These are phyloP conservation scores for Drosophila ogumai DNA, from an alignment of 1,140 invertebrate genomes.

Conservation along the genomic window DNA sequence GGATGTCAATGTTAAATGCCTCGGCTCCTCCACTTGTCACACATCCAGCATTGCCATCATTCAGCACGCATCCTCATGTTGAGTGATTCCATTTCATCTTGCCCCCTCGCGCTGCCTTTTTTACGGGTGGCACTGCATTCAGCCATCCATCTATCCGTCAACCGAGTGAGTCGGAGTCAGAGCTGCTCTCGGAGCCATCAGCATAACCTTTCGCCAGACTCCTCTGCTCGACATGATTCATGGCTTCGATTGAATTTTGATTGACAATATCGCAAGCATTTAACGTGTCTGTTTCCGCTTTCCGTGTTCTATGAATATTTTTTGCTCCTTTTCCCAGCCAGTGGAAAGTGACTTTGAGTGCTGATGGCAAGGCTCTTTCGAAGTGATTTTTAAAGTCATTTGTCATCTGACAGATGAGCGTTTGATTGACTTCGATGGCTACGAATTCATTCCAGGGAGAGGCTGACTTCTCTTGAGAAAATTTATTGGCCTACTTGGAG, in stretches of 20 bases:
- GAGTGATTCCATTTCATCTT: constrained; percentile 69
- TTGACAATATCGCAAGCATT: constrained; percentile 85
- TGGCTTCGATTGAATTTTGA: constrained; percentile 84
- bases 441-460: constrained; percentile 40
- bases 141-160: constrained; percentile 61
- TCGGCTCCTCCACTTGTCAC: constrained; percentile 56
- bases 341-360: constrained; percentile 31
- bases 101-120: constrained; percentile 35
- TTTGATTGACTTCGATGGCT: constrained; percentile 76
- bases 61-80: constrained; percentile 67
- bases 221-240: constrained; percentile 68
- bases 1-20: constrained; percentile 77
- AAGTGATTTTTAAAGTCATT: constrained; percentile 83
- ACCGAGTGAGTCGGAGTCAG: constrained; percentile 49
- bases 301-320: constrained; percentile 60
- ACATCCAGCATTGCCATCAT: constrained; percentile 45
- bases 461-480: neutral
- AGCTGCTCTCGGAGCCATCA: constrained; percentile 67
- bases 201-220: constrained; percentile 58
- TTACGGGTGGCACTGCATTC: constrained; percentile 42
- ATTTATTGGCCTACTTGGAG: neutral
- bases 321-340: constrained; percentile 10
- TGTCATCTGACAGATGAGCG: constrained; percentile 79
- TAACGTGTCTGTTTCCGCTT: constrained; percentile 84
- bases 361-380: constrained; percentile 31